phyloP scores from a whole-genome alignment of 2,797 vertebrate genomes.

The Cryptoprocta ferox region DNA sequence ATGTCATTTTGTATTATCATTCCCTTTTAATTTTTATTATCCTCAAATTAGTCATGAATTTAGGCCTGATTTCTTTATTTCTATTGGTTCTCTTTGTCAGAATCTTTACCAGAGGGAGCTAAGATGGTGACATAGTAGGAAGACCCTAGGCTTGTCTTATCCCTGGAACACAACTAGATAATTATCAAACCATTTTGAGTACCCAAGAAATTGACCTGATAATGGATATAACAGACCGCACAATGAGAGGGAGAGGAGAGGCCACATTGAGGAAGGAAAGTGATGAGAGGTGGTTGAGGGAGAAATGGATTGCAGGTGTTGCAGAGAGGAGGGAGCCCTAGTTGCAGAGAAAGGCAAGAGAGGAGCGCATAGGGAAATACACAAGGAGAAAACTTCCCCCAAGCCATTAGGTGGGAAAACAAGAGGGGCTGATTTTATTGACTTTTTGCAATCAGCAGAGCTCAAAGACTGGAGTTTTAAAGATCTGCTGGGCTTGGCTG shows the following conservation, averaged over 20 bases:
- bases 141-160: neutral
- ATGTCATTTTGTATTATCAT: neutral
- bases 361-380: neutral
- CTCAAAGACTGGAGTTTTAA: neutral
- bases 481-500: neutral
- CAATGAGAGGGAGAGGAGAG: neutral
- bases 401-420: neutral
- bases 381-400: neutral
- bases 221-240: neutral
- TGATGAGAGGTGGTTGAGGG: neutral
- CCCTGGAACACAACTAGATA: neutral
- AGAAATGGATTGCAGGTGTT: neutral
- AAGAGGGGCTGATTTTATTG: neutral
- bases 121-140: neutral
- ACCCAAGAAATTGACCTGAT: neutral
- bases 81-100: neutral
- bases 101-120: neutral
- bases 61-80: neutral
- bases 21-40: conserved; percentile 1
- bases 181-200: neutral
- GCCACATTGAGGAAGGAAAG: neutral
- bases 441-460: neutral
- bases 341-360: neutral
- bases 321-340: neutral
- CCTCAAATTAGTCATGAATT: neutral